phyloP scores from a whole-genome alignment of 2,113 vertebrate species.

The Pelvicachromis taeniatus region DNA sequence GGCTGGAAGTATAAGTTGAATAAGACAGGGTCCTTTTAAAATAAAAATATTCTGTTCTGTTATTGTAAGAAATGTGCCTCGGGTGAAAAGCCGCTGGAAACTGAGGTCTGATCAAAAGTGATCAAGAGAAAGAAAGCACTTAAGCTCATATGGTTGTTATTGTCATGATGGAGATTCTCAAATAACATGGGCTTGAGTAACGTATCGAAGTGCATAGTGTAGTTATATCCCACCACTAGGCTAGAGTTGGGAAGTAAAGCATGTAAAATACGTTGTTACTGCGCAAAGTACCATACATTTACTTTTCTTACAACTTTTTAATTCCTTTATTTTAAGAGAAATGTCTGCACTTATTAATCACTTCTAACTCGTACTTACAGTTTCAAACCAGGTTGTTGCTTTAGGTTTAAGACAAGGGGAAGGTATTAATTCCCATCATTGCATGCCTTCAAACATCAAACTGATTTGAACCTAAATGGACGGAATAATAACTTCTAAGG shows the following conservation, averaged over 20 bases:
- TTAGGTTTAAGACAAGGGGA: neutral
- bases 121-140: slow-evolving; percentile 52
- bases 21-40: neutral
- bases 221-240: neutral
- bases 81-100: slow-evolving; percentile 67
- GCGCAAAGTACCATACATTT: neutral
- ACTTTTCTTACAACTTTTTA: neutral
- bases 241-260: neutral
- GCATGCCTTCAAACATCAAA: neutral
- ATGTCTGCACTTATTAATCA: neutral
- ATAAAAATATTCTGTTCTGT: slow-evolving; percentile 27
- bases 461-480: neutral
- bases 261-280: neutral
- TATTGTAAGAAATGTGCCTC: slow-evolving; percentile 58
- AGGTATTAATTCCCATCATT: neutral
- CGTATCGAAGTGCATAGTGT: neutral
- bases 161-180: slow-evolving; percentile 11
- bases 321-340: neutral
- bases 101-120: slow-evolving; percentile 28
- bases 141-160: slow-evolving; percentile 29
- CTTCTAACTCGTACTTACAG: neutral
- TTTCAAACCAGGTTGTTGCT: neutral
- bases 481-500: neutral
- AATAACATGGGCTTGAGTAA: neutral
- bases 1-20: slow-evolving; percentile 36